Evolutionary conservation across 2,113 vertebrate genomes (phyloP).

Genomic region (Eurystomus gularis): DNA sequence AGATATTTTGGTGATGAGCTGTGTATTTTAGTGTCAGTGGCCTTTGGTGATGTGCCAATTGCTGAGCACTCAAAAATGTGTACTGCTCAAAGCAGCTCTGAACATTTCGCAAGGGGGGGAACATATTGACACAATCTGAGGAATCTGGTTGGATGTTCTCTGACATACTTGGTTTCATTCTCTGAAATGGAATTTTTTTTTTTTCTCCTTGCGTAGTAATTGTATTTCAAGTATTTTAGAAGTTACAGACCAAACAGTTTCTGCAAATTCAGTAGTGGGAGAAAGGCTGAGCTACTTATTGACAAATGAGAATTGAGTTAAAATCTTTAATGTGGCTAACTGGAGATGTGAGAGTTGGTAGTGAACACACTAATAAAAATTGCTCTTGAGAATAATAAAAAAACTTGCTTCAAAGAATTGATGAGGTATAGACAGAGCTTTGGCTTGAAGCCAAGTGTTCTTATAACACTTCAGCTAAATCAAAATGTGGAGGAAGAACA

Average conservation of each 20-base stretch:
- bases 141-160: neutral
- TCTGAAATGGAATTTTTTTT: neutral
- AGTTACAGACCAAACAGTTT: neutral
- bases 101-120: neutral
- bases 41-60: neutral
- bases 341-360: neutral
- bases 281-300: neutral
- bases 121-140: neutral
- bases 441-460: neutral
- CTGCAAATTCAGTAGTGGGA: neutral
- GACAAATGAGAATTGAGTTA: neutral
- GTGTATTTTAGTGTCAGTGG: neutral
- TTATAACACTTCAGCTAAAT: neutral
- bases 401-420: neutral
- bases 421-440: neutral
- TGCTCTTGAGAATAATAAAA: neutral
- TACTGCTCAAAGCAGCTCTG: neutral
- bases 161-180: neutral
- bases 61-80: neutral
- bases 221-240: neutral
- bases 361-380: neutral
- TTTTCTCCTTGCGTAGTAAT: neutral
- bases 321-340: neutral
- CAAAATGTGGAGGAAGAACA: neutral
- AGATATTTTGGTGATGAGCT: neutral